Conservation (phyloP, 1,140 invertebrate genomes). For the Andricus grossulariae region DNA sequence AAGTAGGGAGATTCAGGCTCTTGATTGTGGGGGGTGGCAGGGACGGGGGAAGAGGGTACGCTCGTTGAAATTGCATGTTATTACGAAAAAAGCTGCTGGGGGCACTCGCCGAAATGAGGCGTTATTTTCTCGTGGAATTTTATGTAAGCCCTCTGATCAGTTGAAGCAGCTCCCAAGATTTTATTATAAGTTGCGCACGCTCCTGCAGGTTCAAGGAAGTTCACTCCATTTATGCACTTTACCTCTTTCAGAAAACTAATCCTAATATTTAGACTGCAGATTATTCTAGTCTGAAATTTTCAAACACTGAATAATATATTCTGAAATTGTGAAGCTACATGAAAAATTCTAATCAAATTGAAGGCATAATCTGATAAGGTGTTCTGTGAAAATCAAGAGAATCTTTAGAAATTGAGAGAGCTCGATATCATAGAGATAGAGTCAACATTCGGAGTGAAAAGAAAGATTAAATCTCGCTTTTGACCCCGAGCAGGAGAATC, state of each 20-base stretch:
- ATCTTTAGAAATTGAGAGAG: slow-evolving; percentile 17
- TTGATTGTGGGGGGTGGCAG: slow-evolving; percentile 24
- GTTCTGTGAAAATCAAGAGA: slow-evolving; percentile 10
- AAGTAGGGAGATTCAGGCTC: slow-evolving; percentile 10
- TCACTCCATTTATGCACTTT: slow-evolving; percentile 42
- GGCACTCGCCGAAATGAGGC: slow-evolving; percentile 57
- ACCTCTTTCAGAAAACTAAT: not conserved
- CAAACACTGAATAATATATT: no score
- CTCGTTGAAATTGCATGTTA: slow-evolving; percentile 56
- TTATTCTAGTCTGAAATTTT: no score
- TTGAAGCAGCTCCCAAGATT: slow-evolving; percentile 43
- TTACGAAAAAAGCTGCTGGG: slow-evolving; percentile 55
- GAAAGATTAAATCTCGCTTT: slow-evolving; percentile 47
- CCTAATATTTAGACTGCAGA: no score
- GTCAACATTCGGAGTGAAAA: slow-evolving; percentile 44
- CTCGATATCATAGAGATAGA: slow-evolving; percentile 11
- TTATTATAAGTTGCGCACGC: slow-evolving; percentile 38
- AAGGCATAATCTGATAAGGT: not conserved
- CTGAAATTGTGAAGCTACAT: no score
- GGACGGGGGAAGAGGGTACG: slow-evolving; percentile 14
- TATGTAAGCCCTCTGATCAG: slow-evolving; percentile 36
- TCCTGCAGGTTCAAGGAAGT: slow-evolving; percentile 52
- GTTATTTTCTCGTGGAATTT: slow-evolving; percentile 63
- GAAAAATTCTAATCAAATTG: no score
- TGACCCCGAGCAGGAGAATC: slow-evolving; percentile 48